Percentiles rank a stretch among this genome's conserved stretches.
Evolutionary conservation across 2,888 invertebrate species (phyloP).

Genomic region (Spilosoma lubricipeda): DNA sequence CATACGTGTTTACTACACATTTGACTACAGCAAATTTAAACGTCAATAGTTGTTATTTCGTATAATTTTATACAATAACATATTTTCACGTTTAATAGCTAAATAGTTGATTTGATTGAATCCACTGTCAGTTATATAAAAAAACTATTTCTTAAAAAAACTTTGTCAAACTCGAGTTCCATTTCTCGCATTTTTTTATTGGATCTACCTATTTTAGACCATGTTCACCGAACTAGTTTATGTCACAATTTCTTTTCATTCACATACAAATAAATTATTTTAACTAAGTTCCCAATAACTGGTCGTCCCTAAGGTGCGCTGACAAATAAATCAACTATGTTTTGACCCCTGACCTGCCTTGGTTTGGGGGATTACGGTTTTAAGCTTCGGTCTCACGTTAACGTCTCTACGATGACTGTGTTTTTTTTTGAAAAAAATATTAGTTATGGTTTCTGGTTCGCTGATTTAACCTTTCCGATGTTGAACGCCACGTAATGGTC

Average conservation of each 20-base stretch:
- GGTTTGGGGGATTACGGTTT: slow-evolving; percentile 52
- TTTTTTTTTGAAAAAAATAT: slow-evolving; percentile 50
- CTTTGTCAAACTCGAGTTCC: not conserved
- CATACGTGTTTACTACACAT: too few species aligned
- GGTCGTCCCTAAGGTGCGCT: slow-evolving; percentile 31
- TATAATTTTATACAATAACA: too few species aligned
- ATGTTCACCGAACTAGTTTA: slow-evolving; percentile 2
- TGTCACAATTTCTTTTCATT: slow-evolving; percentile 1
- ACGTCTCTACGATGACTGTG: slow-evolving; percentile 69
- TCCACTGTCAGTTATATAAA: not conserved
- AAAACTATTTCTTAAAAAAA: not conserved
- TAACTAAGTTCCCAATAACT: slow-evolving; percentile 28
- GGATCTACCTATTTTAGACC: not conserved
- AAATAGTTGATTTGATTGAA: not conserved
- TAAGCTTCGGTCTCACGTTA: slow-evolving; percentile 57
- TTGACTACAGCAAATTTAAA: too few species aligned
- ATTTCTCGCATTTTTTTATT: not conserved
- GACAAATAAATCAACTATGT: slow-evolving; percentile 73
- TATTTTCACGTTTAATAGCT: not conserved
- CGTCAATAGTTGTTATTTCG: too few species aligned
- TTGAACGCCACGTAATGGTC: too few species aligned
- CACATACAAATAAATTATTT: slow-evolving; percentile 22
- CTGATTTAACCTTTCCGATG: too few species aligned
- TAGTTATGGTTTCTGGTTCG: slow-evolving; percentile 35
- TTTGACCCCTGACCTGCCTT: slow-evolving; percentile 72